Evolutionary conservation across 2,797 vertebrate genomes (phyloP), one percentile per base, ranked within the genome.

Genomic region (Phrynocephalus guinanensis): DNA sequence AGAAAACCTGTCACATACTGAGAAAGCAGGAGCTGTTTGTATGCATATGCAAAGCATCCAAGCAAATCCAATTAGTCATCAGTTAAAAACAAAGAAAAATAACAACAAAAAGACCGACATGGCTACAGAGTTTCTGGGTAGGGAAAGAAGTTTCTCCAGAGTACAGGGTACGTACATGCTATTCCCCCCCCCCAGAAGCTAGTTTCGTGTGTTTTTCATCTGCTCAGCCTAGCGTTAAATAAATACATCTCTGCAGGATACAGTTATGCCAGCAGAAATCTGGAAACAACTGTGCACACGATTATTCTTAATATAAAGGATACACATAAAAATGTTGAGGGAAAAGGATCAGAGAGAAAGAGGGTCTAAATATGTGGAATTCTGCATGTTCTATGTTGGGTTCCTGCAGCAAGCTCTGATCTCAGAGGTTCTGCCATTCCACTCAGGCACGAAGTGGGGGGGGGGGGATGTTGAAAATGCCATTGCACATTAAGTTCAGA

Each of bases 161-260:
- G 70, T 79, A 85, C 56, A 85, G 85, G 71, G 3, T 15, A 90
- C 78, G 91, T 93, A 73, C 6, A 91, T 84, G 72, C 67, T 60
- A 85, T 90, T 92, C 87, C 38, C 15, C 22, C 22, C 72, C 22
- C 52, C 44, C 71, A 86, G 82, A 92, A 92, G 86, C 56, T 91
- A 73, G 89, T 93, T 86, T 68, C 90, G 18, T 90, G 82, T 93
- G 79, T 81, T 73, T 91, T 94, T 94, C 88, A 90, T 92, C 89
- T 93, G 84, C 80, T 95, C 90, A 93, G 50, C 88, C 80, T 90
- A 94, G 83, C 92, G 93, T 95, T 95, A 94, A 95, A 93, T 94
- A 94, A 93, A 90, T 93, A 89, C 85, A 75, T 90, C 91, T 91
- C 90, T 91, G 85, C 86, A 91, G 85, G 90, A 90, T 93, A 91